phyloP scores from a whole-genome alignment of 2,797 vertebrate species.

The Gymnopithys bicolor region DNA sequence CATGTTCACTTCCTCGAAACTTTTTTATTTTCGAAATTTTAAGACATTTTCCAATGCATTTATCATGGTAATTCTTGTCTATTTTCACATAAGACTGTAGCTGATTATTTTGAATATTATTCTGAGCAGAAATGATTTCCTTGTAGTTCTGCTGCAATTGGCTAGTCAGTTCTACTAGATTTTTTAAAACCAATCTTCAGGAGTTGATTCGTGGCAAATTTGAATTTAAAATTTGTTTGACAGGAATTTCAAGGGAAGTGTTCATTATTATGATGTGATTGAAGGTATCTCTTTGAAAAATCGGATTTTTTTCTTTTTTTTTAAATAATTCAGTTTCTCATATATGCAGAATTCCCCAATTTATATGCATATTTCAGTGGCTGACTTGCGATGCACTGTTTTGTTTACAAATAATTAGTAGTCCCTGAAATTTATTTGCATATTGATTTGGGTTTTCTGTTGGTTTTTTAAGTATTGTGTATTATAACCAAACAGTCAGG shows the following conservation, averaged over 20 bases:
- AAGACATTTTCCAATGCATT: not conserved
- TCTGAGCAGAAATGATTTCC: not conserved
- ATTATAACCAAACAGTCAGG: constrained; percentile 6
- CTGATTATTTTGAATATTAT: not conserved
- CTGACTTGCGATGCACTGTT: constrained; percentile 19
- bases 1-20: not conserved
- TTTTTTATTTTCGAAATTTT: not conserved
- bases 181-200: not conserved
- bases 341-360: not conserved
- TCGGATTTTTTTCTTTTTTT: not conserved
- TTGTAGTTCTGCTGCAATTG: not conserved
- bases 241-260: not conserved
- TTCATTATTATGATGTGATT: constrained; percentile 41
- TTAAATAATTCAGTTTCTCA: not conserved
- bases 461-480: not conserved
- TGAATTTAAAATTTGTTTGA: not conserved
- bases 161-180: not conserved
- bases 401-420: constrained; percentile 13
- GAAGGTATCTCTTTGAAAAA: constrained; percentile 48
- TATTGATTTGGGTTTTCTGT: not conserved
- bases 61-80: not conserved
- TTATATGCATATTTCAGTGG: not conserved
- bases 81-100: not conserved
- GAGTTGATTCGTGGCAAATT: not conserved
- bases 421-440: not conserved